phyloP scores from a whole-genome alignment of 2,113 vertebrate species.

The Silurus asotus region DNA sequence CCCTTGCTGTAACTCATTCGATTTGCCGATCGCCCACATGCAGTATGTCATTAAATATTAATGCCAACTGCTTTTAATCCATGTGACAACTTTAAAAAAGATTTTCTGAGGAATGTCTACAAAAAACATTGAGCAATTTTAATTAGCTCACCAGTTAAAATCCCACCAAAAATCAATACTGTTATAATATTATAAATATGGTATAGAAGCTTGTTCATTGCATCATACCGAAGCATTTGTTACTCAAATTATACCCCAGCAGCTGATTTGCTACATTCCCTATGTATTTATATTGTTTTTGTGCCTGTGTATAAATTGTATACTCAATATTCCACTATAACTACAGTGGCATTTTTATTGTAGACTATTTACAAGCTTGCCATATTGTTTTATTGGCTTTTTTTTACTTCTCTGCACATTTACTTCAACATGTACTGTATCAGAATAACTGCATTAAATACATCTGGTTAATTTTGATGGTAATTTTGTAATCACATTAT shows the following conservation, averaged over 20 bases:
- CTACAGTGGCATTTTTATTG: neutral
- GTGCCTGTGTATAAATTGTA: neutral
- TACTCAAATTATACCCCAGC: neutral
- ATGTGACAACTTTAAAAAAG: conserved; percentile 16
- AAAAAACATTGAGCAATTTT: conserved; percentile 5
- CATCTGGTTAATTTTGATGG: neutral
- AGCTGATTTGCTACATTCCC: neutral
- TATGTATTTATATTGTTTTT: neutral
- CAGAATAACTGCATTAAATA: neutral
- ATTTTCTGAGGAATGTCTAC: conserved; percentile 2
- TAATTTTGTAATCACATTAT: neutral
- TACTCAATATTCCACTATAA: neutral
- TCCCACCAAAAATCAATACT: neutral
- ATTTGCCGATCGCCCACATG: conserved; percentile 52
- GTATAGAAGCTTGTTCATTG: neutral
- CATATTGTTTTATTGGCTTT: neutral
- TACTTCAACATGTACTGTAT: neutral
- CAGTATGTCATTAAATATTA: conserved; percentile 31
- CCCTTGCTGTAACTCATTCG: conserved; percentile 24
- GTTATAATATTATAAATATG: neutral
- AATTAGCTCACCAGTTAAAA: neutral
- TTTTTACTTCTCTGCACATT: neutral
- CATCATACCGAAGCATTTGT: neutral
- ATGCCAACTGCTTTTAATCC: conserved; percentile 33
- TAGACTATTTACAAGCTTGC: neutral